phyloP scores from a whole-genome alignment of 2,113 vertebrate species.

The Myrmecophaga tridactyla region DNA sequence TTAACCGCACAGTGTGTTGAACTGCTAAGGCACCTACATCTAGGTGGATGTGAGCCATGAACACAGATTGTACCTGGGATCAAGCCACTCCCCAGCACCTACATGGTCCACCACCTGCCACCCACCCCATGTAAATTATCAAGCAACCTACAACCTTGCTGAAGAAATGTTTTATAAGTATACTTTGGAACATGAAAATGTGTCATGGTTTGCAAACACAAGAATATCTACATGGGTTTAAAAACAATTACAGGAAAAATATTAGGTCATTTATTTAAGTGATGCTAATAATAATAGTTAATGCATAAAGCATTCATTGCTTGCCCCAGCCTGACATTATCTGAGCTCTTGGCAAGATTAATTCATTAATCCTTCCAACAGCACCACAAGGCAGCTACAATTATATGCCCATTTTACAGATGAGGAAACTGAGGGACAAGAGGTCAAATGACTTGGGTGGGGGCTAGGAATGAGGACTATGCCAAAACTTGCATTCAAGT shows the following conservation, averaged over 20 bases:
- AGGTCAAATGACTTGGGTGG: not conserved
- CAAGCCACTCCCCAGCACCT: no score
- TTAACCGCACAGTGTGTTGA: not conserved
- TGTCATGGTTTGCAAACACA: fast-evolving
- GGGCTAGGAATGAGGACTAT: no score
- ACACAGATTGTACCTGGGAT: not conserved
- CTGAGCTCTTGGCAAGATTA: not conserved
- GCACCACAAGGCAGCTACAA: no score
- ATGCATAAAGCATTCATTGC: not conserved
- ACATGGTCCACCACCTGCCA: not conserved
- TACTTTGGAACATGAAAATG: not conserved
- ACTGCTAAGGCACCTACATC: not conserved
- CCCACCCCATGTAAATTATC: not conserved
- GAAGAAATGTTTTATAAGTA: not conserved
- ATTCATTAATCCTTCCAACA: not conserved
- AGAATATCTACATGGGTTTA: not conserved
- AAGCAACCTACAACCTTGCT: not conserved
- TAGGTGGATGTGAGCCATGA: not conserved
- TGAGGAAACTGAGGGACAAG: not conserved
- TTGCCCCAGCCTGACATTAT: not conserved
- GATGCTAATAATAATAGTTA: not conserved
- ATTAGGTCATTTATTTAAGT: not conserved
- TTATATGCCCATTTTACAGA: not conserved
- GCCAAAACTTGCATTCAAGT: no score
- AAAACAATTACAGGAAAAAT: not conserved